Evolutionary conservation across 1,140 invertebrate species (phyloP), one percentile per base, ranked within the genome.

Genomic region (Camponotus vicinus): DNA sequence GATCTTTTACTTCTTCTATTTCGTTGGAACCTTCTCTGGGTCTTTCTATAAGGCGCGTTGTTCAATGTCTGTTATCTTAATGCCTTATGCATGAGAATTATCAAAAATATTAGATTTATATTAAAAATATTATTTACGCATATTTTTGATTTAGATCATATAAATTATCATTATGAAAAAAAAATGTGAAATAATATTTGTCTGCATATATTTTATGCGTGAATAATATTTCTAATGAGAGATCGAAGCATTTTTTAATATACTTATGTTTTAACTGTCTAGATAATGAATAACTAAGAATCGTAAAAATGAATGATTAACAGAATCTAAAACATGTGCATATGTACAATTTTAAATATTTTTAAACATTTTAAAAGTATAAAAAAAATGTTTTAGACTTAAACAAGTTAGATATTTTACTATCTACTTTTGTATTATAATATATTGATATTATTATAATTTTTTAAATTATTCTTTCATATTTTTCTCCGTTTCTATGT

Each of bases 1-100:
- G 52, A 82, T 82, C 52, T 82, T 82, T 67, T 71, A 34, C 27
- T 11, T 27, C 40, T 71, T 40, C 37, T 40, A 27, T 82, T 82
- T 82, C 27, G 21, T 71, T 59, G 15, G 27, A 71, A 73, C 4
- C n/a, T 63, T 79, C 45, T 55, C 52, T 15, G 27, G 27, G 8
- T 73, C 40, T 63, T 82, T 59, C 40, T 37, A 70, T 2, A 11
- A 79, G 15, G 66, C 78, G 15, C 18, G 15, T 67, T 34, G 32
- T 49, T 42, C 32, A 78, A 64, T 13, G 15, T 45, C 7, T 59
- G 27, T 3, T 42, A 7, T 34, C 7, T 79, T 67, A 52, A 67
- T 34, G 37, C 8, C 21, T 61, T 76, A 61, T 52, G 49, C 49
- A 52, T 18, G 15, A 52, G 15, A 52, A 52, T 52, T 18, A 27